Evolutionary conservation across 2,113 vertebrate genomes (phyloP), one percentile per base, ranked within the genome.

Genomic region (Campylorhamphus procurvoides): DNA sequence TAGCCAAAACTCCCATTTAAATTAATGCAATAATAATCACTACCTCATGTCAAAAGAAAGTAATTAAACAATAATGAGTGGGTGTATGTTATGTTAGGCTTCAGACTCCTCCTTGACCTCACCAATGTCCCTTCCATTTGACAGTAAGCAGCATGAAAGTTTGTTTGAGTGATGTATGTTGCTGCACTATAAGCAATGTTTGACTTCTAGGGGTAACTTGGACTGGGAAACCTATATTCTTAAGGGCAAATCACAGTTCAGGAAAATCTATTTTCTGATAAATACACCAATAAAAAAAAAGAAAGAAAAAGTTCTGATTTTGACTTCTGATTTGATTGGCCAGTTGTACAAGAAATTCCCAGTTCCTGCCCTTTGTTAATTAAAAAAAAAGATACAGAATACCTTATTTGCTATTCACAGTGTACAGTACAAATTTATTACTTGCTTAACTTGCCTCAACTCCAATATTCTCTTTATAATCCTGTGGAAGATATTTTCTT

Each of bases 21-120:
- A 97, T 98, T 97, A 98, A 98, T 98, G 97, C 94, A 98, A 97
- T 98, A 97, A 97, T 98, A 98, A 98, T 97, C 97, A 96, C 94
- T 96, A 93, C 93, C 94, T 97, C 96, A 98, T 98, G 97, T 97
- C 96, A 97, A 97, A 98, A 97, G 89, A 95, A 98, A 98, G 81
- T 97, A 98, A 98, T 98, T 98, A 98, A 97, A 98, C 96, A 97
- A 96, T 98, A 98, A 98, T 98, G 98, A 98, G 95, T 96, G 95
- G 82, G 80, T 77, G 90, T 97, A 96, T 97, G 97, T 97, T 97
- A 97, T 95, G 97, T 95, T 97, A 96, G 96, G 95, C 97, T 97
- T 98, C 96, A 96, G 93, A 97, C 95, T 98, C 97, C 96, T 97
- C 97, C 97, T 97, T 98, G 98, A 98, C 97, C 97, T 98, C 97